Conservation (phyloP, 2,888 invertebrate genomes). For the Caenorhabditis sp. region DNA sequence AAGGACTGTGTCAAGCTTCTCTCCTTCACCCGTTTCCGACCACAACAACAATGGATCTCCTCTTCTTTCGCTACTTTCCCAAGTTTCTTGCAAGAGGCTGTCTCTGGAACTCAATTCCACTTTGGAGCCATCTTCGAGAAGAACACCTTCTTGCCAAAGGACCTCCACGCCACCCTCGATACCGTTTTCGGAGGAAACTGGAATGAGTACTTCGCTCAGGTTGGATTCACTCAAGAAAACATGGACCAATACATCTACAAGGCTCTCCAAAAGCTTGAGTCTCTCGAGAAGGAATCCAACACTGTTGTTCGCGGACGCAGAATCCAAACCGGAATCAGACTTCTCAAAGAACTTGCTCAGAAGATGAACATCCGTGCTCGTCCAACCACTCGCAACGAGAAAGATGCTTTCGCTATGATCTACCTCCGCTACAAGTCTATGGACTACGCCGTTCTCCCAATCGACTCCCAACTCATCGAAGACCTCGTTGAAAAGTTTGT, state of each 20-base stretch:
- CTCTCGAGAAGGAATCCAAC: slow-evolving; percentile 59
- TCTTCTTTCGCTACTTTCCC: slow-evolving; percentile 68
- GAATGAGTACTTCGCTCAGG: slow-evolving; percentile 70
- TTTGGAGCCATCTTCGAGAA: slow-evolving; percentile 74
- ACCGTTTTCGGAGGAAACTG: slow-evolving; percentile 76
- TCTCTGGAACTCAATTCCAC: slow-evolving; percentile 72
- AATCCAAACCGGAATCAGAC: slow-evolving; percentile 55
- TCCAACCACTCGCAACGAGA: slow-evolving; percentile 45
- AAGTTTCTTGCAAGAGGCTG: slow-evolving; percentile 68
- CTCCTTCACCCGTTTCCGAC: slow-evolving; percentile 65
- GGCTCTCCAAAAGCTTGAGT: slow-evolving; percentile 59
- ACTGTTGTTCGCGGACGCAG: slow-evolving; percentile 70
- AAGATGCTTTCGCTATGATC: slow-evolving; percentile 67
- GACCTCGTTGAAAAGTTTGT: slow-evolving; percentile 63
- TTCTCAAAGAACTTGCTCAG: slow-evolving; percentile 71
- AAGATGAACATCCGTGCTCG: slow-evolving; percentile 74
- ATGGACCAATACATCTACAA: slow-evolving; percentile 67
- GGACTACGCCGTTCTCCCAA: slow-evolving; percentile 78
- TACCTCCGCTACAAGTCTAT: slow-evolving; percentile 75
- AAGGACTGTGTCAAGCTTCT: slow-evolving; percentile 62
- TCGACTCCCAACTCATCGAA: slow-evolving; percentile 71
- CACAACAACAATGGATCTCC: slow-evolving; percentile 61
- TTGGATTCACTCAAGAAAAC: slow-evolving; percentile 77
- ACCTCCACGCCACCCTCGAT: slow-evolving; percentile 73
- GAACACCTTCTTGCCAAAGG: slow-evolving; percentile 74